Evolutionary conservation across 1,140 invertebrate genomes (phyloP).

Genomic region (Nebria ingens): DNA sequence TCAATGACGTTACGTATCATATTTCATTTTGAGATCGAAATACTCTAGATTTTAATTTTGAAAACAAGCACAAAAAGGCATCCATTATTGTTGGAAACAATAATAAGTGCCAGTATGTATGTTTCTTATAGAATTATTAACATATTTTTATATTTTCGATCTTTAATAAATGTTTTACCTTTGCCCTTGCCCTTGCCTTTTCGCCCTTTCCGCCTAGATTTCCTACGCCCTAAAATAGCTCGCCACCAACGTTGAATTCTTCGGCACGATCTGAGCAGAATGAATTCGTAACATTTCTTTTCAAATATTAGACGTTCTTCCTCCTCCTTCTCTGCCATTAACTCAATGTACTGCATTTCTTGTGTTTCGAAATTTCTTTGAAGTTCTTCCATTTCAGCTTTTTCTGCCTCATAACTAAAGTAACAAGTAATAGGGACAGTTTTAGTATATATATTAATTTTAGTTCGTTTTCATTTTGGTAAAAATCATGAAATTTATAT

Average conservation of each 20-base stretch:
- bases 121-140: neutral
- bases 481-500: too few species aligned
- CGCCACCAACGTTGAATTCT: slow-evolving; percentile 18
- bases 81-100: too few species aligned
- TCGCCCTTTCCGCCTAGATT: neutral
- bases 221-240: neutral
- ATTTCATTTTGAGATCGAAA: too few species aligned
- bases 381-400: slow-evolving; percentile 10
- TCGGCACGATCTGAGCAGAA: slow-evolving; percentile 11
- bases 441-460: too few species aligned
- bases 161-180: neutral
- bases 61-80: too few species aligned
- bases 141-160: too few species aligned
- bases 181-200: neutral
- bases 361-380: too few species aligned
- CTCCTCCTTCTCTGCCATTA: slow-evolving; percentile 13
- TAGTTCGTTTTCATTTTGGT: too few species aligned
- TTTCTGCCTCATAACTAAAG: neutral
- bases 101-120: too few species aligned
- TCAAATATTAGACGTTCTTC: slow-evolving; percentile 13
- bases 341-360: slow-evolving; percentile 10
- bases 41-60: too few species aligned
- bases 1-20: too few species aligned
- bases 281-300: slow-evolving; percentile 11
- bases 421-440: too few species aligned